These are phyloP conservation scores for Climacteris rufus DNA, from an alignment of 2,113 vertebrate species.

Conservation along the genomic window DNA sequence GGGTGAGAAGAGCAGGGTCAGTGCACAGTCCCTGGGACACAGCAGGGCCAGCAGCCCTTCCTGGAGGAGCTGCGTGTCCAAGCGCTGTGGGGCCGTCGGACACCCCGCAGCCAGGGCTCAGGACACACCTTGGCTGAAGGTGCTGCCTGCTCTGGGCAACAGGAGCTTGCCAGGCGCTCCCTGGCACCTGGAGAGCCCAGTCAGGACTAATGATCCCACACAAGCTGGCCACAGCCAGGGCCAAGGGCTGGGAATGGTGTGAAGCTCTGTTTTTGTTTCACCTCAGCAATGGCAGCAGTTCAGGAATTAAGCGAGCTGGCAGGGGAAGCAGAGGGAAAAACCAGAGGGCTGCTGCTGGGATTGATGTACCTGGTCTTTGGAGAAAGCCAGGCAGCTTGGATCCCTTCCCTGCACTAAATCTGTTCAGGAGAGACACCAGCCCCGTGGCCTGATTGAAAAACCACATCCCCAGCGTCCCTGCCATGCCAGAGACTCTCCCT, in stretches of 20 bases:
- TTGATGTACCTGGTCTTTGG: not conserved
- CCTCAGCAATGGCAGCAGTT: not conserved
- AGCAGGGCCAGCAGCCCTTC: rapidly evolving
- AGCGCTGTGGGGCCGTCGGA: not conserved
- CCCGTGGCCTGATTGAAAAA: not conserved
- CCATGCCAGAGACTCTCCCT: not conserved
- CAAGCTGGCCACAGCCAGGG: not conserved
- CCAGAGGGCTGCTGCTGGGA: not conserved
- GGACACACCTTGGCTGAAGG: rapidly evolving
- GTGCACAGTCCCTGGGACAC: rapidly evolving
- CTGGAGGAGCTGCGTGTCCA: no score
- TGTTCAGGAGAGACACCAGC: not conserved
- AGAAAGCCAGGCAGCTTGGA: not conserved
- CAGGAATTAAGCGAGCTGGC: not conserved
- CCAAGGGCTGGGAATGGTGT: rapidly evolving
- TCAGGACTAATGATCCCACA: not conserved
- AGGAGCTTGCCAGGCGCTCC: rapidly evolving
- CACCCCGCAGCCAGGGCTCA: not conserved
- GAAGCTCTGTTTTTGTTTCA: not conserved
- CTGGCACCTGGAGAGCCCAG: not conserved
- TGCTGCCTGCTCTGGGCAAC: not conserved
- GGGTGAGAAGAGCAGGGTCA: not conserved
- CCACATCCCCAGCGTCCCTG: not conserved
- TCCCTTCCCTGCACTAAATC: not conserved
- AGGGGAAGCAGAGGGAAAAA: not conserved